Evolutionary conservation across 1,140 invertebrate genomes (phyloP).

Genomic region (Micrasema longulum): DNA sequence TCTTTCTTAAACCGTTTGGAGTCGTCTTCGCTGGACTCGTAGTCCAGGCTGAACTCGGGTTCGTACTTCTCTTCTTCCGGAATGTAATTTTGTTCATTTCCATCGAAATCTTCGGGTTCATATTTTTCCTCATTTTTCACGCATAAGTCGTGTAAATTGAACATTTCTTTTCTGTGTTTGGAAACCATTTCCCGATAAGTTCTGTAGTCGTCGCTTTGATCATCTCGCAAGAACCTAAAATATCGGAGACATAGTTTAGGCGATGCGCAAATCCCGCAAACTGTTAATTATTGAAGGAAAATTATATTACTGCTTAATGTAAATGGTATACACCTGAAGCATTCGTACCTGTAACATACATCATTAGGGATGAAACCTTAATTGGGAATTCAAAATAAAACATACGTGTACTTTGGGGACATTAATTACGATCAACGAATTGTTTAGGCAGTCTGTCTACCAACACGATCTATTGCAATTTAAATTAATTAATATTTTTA

Average conservation of each 20-base stretch:
- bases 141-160: slow-evolving; percentile 1
- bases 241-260: slow-evolving; percentile 19
- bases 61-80: slow-evolving; percentile 67
- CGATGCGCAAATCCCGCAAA: slow-evolving; percentile 2
- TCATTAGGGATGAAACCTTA: slow-evolving; percentile 9
- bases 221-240: slow-evolving; percentile 65
- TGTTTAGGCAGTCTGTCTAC: too few relatives aligned
- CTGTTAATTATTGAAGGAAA: slow-evolving; percentile 35
- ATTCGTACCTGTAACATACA: slow-evolving; percentile 36
- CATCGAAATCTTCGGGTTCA: slow-evolving; percentile 54
- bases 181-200: slow-evolving; percentile 56
- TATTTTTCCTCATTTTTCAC: slow-evolving; percentile 49
- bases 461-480: too few relatives aligned
- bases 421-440: too few relatives aligned
- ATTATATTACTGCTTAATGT: slow-evolving; percentile 21
- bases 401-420: too few relatives aligned
- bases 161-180: slow-evolving; percentile 55
- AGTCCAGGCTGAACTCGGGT: slow-evolving; percentile 65
- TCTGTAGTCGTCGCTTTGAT: slow-evolving; percentile 64
- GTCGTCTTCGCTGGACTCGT: slow-evolving; percentile 56
- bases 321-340: slow-evolving; percentile 28
- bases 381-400: too few relatives aligned
- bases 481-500: not conserved
- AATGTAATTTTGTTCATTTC: slow-evolving; percentile 45
- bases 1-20: slow-evolving; percentile 47